A percentile compares a stretch with the other conserved stretches of the same genome.
phyloP scores from a whole-genome alignment of 2,888 invertebrate genomes.

The Plemyria rubiginata region DNA sequence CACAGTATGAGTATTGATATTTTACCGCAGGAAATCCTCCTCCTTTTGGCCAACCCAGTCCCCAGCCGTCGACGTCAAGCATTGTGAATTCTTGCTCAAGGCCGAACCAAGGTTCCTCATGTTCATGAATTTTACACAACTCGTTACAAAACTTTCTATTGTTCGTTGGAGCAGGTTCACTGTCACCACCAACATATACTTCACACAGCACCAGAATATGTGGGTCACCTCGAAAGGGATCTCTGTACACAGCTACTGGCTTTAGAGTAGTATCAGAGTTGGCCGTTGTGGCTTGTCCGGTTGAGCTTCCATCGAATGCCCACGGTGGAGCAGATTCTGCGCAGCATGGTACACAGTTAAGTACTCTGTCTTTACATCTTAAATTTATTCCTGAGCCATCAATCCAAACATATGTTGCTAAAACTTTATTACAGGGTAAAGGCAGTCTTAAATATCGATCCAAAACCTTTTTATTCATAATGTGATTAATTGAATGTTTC shows the following conservation, averaged over 20 bases:
- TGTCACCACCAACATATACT: slow-evolving; percentile 89
- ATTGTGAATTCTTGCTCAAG: slow-evolving; percentile 97
- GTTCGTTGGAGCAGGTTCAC: slow-evolving; percentile 89
- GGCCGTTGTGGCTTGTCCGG: slow-evolving; percentile 91
- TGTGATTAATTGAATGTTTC: slow-evolving; percentile 74
- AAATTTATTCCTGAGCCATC: slow-evolving; percentile 91
- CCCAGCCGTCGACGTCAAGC: slow-evolving; percentile 94
- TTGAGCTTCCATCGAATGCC: slow-evolving; percentile 97
- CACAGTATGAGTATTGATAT: slow-evolving; percentile 95
- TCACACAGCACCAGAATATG: slow-evolving; percentile 95
- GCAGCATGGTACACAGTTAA: slow-evolving; percentile 86
- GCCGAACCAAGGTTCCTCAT: slow-evolving; percentile 94
- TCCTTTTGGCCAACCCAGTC: slow-evolving; percentile 96
- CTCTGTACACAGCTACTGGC: slow-evolving; percentile 94
- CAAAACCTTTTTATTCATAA: slow-evolving; percentile 75
- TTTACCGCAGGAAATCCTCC: slow-evolving; percentile 95
- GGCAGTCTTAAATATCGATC: slow-evolving; percentile 85
- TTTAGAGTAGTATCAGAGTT: slow-evolving; percentile 95
- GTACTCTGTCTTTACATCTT: slow-evolving; percentile 88
- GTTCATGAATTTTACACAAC: slow-evolving; percentile 87
- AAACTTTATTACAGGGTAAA: slow-evolving; percentile 84
- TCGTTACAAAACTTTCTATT: slow-evolving; percentile 89
- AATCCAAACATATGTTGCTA: slow-evolving; percentile 91
- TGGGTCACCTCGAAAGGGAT: slow-evolving; percentile 95
- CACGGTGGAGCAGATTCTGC: slow-evolving; percentile 88